Base-by-base conservation (phyloP, 2,113 vertebrate species). In the Turnix velox region DNA sequence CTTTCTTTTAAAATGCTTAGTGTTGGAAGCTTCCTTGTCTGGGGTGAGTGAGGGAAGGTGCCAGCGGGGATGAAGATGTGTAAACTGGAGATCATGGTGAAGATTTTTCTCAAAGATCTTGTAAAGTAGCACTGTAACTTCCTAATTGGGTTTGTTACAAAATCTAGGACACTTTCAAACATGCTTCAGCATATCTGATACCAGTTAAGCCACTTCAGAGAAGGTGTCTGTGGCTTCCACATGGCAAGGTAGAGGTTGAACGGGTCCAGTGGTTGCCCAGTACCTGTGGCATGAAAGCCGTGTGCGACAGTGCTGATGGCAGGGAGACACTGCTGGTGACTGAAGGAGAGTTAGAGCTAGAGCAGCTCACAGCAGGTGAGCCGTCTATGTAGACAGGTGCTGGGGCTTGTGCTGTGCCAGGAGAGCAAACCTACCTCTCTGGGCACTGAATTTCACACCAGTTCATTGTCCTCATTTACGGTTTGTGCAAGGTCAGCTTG, bases 231-330 rank as follows among this genome's bases (percentile, higher is more conserved):
- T 46, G 65, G 22, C 66, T 87, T 71, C 30, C 25, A 40, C 2
- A 2, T 2, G 19, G 43, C 43, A 86, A 78, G 46, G 45, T 49
- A 57, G 75, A 78, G 77, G 81, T 54, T 18, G 28, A 6, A 22
- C 11, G 7, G 66, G n/a, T 86, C 65, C 40, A 27, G 48, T 19
- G 4, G 28, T 16, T 3, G 4, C 42, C 24, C 20, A 14, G 72
- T 1, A 4, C 9, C 66, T 24, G 54, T 3, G 3, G 2, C 0
- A 0, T 52, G 62, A n/a, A 58, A 48, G 69, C 67, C 1, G 2
- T 3, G 43, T 3, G 37, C 20, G 46, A n/a, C 35, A 31, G 57
- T 22, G 52, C 69, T 5, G 33, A 6, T 4, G 63, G 84, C 46
- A 43, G 40, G 27, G 51, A 23, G 20, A 10, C 52, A 20, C 5